Conservation (phyloP, 2,797 vertebrate genomes). For the Podargus strigoides region DNA sequence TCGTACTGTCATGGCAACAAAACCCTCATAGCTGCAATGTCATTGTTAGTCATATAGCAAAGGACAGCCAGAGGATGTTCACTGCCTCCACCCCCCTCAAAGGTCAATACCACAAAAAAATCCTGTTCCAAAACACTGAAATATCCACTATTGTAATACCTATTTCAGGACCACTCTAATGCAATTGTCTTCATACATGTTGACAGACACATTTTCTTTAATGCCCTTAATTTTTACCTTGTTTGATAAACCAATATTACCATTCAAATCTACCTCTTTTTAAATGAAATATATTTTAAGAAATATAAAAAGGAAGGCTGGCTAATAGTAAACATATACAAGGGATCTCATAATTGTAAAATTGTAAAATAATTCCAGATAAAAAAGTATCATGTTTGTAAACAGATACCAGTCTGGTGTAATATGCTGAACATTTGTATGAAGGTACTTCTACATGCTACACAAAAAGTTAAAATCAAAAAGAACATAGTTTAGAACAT, state of each 20-base stretch:
- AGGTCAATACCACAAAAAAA: background rate
- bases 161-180: background rate
- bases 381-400: background rate
- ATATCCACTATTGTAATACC: background rate
- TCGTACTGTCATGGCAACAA: conserved; percentile 9
- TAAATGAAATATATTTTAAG: background rate
- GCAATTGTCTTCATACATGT: background rate
- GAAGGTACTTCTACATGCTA: background rate
- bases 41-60: background rate
- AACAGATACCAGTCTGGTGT: background rate
- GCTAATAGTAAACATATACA: background rate
- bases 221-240: background rate
- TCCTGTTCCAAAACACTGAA: background rate
- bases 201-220: background rate
- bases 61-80: conserved; percentile 11
- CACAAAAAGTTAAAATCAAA: background rate
- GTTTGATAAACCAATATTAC: background rate
- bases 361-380: background rate
- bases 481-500: background rate
- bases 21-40: background rate
- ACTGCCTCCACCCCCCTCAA: background rate
- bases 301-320: background rate
- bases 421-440: background rate
- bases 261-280: background rate
- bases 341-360: background rate